Base-by-base conservation (phyloP, 2,797 vertebrate species). In the Notolepis coatsorum region DNA sequence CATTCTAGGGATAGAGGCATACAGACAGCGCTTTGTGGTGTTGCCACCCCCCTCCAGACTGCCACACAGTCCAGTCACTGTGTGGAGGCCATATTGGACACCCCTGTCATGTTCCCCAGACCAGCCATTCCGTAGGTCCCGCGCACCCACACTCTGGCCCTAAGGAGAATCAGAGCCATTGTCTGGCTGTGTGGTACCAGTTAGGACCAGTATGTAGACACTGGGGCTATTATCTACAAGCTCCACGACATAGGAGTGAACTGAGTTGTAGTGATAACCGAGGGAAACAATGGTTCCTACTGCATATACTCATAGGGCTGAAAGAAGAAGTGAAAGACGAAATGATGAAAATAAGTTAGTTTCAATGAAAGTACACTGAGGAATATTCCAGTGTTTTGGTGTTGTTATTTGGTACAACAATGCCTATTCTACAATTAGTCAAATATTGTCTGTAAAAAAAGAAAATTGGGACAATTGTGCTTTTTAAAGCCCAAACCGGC, bases 171-270 rank as follows among this genome's bases (percentile, higher is more conserved):
- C 48, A 35, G 15, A 31, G 5, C 69, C 81, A 92, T 94, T 93
- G 92, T 93, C 53, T 39, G 27, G 30, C 33, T 35, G 82, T 79
- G 54, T 84, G 85, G 90, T 89, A 91, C 93, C 89, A 85, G 81
- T 79, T 76, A 73, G 84, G 73, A 84, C 82, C 81, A 73, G 73
- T 65, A 68, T 53, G 68, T 52, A 61, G 74, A 93, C 89, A 92
- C 81, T 87, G 71, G 73, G 55, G 12, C 84, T 42, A 86, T 91
- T 93, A 86, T 92, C 70, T 61, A 20, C 24, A 50, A 53, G 73
- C 50, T 65, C 50, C 49, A 9, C 68, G 73, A 75, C 70, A 76
- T 2, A 65, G 23, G 47, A 65, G 57, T 31, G 39, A 68, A 60
- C 64, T 30, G 58, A 38, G 48, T 0, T 20, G 21, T 53, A 52